Conservation (phyloP, 2,888 invertebrate species). For the Tinea trinotella region DNA sequence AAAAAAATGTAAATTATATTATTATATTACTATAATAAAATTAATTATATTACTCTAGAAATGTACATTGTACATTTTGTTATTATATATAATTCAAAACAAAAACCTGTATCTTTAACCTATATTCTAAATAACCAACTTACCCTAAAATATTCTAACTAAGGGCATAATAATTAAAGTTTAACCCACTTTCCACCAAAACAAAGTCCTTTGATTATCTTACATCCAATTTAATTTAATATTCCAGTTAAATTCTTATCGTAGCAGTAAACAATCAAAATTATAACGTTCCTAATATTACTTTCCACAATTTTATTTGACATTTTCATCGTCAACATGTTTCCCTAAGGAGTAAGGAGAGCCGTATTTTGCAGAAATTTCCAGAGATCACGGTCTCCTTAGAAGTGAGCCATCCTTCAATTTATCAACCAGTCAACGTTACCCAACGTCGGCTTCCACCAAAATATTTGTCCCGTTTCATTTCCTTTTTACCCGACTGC, state of each 20-base stretch:
- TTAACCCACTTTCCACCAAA: too few species aligned
- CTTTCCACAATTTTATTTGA: constrained; percentile 6
- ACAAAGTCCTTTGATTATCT: too few species aligned
- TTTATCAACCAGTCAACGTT: constrained; percentile 13
- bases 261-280: neutral
- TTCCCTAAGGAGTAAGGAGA: constrained; percentile 4
- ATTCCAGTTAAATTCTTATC: neutral
- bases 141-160: too few species aligned
- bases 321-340: constrained; percentile 15
- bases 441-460: neutral
- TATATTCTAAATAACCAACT: too few species aligned
- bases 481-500: too few species aligned
- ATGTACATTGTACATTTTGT: too few species aligned
- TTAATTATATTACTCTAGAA: too few species aligned
- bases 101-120: too few species aligned
- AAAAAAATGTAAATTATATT: too few species aligned
- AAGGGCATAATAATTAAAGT: too few species aligned
- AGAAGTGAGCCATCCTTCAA: constrained; percentile 15
- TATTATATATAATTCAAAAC: too few species aligned
- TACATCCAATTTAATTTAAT: neutral
- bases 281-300: neutral
- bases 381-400: constrained; percentile 6
- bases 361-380: constrained; percentile 16
- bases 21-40: too few species aligned
- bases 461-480: neutral